Percentiles rank a stretch among this genome's conserved stretches.
Conservation (phyloP, 2,888 invertebrate species). For the Antitype chi region DNA sequence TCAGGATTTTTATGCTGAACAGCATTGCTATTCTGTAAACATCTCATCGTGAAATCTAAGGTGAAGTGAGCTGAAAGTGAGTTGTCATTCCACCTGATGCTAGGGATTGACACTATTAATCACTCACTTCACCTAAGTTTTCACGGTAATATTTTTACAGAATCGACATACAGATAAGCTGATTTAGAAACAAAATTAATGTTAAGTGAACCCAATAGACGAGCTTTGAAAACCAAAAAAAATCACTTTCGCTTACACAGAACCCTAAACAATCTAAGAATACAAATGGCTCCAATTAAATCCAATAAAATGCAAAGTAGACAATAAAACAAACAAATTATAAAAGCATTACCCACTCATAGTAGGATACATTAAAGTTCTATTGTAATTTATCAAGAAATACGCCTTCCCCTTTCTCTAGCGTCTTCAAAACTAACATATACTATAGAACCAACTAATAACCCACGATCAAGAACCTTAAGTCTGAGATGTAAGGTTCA, state of each 20-base stretch:
- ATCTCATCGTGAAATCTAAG: too few species aligned
- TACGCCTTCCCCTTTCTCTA: constrained; percentile 83
- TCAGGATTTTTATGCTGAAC: too few species aligned
- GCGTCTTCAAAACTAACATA: constrained; percentile 40
- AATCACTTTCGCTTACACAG: constrained; percentile 30
- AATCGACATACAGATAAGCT: too few species aligned
- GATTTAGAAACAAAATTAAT: background rate
- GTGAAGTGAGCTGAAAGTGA: too few species aligned
- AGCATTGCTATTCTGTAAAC: too few species aligned
- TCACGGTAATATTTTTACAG: too few species aligned
- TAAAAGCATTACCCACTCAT: constrained; percentile 85
- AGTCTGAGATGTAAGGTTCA: constrained; percentile 60
- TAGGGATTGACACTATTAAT: too few species aligned
- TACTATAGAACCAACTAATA: constrained; percentile 41
- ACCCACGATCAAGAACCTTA: constrained; percentile 56
- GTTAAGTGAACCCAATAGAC: background rate
- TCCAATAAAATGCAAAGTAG: constrained; percentile 86
- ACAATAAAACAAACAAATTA: constrained; percentile 89
- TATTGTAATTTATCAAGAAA: constrained; percentile 87
- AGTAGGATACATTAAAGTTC: constrained; percentile 84
- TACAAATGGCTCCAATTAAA: constrained; percentile 84
- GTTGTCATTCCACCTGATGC: too few species aligned
- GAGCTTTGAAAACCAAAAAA: background rate
- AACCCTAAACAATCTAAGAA: constrained; percentile 70
- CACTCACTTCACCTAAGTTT: too few species aligned